Evolutionary conservation across 1,140 invertebrate genomes (phyloP).

Genomic region (Kradibia gibbosae): DNA sequence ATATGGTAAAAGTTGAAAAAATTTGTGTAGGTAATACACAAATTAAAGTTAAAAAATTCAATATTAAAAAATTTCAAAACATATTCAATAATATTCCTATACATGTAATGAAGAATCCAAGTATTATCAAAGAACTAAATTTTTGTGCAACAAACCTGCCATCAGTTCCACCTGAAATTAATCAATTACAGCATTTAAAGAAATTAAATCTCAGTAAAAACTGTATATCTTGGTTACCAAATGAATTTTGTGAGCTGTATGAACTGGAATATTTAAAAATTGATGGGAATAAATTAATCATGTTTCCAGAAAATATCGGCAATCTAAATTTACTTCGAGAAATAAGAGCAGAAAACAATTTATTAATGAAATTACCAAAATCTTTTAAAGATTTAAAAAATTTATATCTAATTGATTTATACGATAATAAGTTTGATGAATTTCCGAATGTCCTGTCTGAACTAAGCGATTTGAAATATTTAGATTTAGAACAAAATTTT

Average conservation of each 20-base stretch:
- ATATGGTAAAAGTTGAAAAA: slow-evolving; percentile 34
- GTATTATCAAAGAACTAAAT: slow-evolving; percentile 34
- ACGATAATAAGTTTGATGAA: slow-evolving; percentile 41
- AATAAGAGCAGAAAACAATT: slow-evolving; percentile 29
- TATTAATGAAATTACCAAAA: slow-evolving; percentile 23
- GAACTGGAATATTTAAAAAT: slow-evolving; percentile 40
- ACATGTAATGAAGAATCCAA: slow-evolving; percentile 20
- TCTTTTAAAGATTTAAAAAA: slow-evolving; percentile 39
- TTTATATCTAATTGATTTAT: slow-evolving; percentile 31
- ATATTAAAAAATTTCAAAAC: not conserved
- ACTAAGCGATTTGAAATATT: slow-evolving; percentile 35
- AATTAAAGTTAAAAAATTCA: no score
- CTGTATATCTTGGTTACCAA: slow-evolving; percentile 34
- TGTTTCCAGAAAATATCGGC: slow-evolving; percentile 37
- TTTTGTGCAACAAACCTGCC: slow-evolving; percentile 24
- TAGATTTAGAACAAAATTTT: slow-evolving; percentile 42
- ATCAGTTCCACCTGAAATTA: slow-evolving; percentile 6
- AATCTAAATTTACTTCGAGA: slow-evolving; percentile 33
- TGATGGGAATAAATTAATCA: slow-evolving; percentile 35
- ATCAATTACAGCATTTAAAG: slow-evolving; percentile 32
- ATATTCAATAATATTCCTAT: slow-evolving; percentile 32
- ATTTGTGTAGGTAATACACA: slow-evolving; percentile 44
- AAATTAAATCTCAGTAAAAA: slow-evolving; percentile 38
- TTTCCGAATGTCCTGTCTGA: slow-evolving; percentile 24
- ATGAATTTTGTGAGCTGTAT: slow-evolving; percentile 44